phyloP scores from a whole-genome alignment of 1,140 invertebrate genomes.

The Cotesia glomerata region DNA sequence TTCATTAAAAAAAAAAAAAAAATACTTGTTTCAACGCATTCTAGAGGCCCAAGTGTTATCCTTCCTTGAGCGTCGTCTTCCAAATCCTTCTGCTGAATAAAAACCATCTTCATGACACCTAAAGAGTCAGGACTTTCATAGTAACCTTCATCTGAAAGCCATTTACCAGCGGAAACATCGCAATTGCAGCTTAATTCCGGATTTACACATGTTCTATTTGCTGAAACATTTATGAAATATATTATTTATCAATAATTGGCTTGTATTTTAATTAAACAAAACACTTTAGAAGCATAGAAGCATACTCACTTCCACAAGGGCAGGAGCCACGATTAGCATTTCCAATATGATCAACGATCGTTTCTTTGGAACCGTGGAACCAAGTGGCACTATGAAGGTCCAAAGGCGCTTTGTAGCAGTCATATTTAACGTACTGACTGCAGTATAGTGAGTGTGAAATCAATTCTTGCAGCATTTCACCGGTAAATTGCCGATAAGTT shows the following conservation, averaged over 20 bases:
- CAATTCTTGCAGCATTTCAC: constrained; percentile 87
- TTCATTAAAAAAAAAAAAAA: constrained; percentile 9
- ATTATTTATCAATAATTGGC: constrained; percentile 10
- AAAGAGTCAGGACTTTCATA: constrained; percentile 80
- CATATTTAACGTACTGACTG: constrained; percentile 89
- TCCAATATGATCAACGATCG: constrained; percentile 82
- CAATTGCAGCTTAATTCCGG: constrained; percentile 86
- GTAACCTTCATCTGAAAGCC: constrained; percentile 86
- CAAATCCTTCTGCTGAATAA: constrained; percentile 84
- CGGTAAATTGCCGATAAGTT: constrained; percentile 86
- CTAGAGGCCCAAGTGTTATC: constrained; percentile 86
- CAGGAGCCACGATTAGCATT: constrained; percentile 76
- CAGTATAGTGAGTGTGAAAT: constrained; percentile 89
- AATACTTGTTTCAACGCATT: constrained; percentile 93
- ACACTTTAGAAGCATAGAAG: background rate
- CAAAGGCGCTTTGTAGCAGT: constrained; percentile 86
- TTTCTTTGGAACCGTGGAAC: constrained; percentile 83
- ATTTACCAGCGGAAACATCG: constrained; percentile 80
- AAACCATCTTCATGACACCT: constrained; percentile 89
- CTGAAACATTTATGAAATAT: constrained; percentile 68
- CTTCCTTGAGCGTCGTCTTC: constrained; percentile 81
- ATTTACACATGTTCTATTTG: constrained; percentile 80
- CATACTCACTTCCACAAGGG: constrained; percentile 70
- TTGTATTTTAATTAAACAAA: background rate
- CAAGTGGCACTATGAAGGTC: constrained; percentile 88